Percentiles rank a stretch among this genome's conserved stretches.
phyloP scores from a whole-genome alignment of 2,797 vertebrate genomes.

The Hapalemur alaotrensis region DNA sequence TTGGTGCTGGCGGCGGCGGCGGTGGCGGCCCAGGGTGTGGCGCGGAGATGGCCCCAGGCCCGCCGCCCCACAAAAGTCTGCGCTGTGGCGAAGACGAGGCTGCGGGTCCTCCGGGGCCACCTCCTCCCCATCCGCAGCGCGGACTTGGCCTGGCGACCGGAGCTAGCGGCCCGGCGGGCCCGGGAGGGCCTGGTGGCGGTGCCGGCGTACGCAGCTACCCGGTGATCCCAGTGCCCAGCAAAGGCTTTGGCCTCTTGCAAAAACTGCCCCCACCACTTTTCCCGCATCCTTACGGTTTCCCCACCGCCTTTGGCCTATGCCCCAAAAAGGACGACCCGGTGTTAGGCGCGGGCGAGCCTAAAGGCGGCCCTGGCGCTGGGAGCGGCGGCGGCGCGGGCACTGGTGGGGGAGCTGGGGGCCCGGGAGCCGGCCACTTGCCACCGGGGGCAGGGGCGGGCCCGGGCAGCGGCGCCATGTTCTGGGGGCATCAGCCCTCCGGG shows the following conservation, averaged over 20 bases:
- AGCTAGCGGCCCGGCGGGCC: conserved; percentile 61
- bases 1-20: conserved; percentile 15
- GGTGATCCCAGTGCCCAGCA: conserved; percentile 96
- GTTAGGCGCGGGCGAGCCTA: conserved; percentile 72
- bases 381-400: conserved; percentile 81
- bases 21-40: conserved; percentile 55
- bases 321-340: conserved; percentile 92
- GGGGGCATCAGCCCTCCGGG: conserved; percentile 84
- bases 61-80: conserved; percentile 81
- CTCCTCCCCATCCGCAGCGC: conserved; percentile 79
- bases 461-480: conserved; percentile 87
- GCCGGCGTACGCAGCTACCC: conserved; percentile 91
- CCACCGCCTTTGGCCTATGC: conserved; percentile 93
- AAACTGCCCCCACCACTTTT: conserved; percentile 97
- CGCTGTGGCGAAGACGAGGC: conserved; percentile 80
- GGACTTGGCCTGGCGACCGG: conserved; percentile 70
- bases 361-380: conserved; percentile 68
- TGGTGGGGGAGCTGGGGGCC: conserved; percentile 76
- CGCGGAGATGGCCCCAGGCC: conserved; percentile 70
- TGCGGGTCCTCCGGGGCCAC: conserved; percentile 71
- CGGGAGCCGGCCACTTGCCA: conserved; percentile 63
- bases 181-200: conserved; percentile 74
- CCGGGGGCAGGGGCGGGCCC: conserved; percentile 66
- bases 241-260: conserved; percentile 94
- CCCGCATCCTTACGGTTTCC: conserved; percentile 94